phyloP scores from a whole-genome alignment of 2,797 vertebrate genomes.

The Myripristis jacobus region DNA sequence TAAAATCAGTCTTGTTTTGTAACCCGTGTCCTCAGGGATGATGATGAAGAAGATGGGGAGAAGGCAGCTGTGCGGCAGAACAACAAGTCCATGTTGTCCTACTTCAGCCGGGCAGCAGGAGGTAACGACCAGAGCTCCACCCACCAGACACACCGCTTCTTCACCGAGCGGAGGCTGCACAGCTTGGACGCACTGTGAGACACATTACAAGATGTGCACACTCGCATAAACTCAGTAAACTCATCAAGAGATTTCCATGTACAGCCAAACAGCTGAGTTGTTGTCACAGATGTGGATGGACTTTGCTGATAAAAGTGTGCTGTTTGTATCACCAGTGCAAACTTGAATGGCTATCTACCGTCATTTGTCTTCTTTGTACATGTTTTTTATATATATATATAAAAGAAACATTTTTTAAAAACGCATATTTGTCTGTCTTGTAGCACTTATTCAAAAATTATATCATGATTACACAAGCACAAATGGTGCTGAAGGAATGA shows the following conservation, averaged over 20 bases:
- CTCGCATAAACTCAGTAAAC: not conserved
- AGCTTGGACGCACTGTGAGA: slow-evolving; percentile 71
- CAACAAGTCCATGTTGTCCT: slow-evolving; percentile 82
- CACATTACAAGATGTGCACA: not conserved
- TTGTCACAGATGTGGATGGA: not conserved
- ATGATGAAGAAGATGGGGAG: slow-evolving; percentile 80
- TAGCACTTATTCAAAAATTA: slow-evolving; percentile 4
- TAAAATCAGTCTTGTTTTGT: slow-evolving; percentile 22
- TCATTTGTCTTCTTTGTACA: slow-evolving; percentile 20
- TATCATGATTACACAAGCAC: not conserved
- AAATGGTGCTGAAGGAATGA: not conserved
- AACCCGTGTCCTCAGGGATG: slow-evolving; percentile 73
- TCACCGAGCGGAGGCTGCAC: slow-evolving; percentile 73
- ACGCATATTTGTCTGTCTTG: slow-evolving; percentile 5
- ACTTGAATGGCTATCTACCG: not conserved
- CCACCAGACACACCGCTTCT: slow-evolving; percentile 72
- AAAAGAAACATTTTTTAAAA: slow-evolving; percentile 33
- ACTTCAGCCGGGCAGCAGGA: slow-evolving; percentile 73
- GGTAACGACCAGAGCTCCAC: slow-evolving; percentile 26
- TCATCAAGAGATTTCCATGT: not conserved
- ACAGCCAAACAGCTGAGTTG: not conserved
- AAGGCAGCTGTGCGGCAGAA: slow-evolving; percentile 76
- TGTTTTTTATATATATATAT: slow-evolving; percentile 39
- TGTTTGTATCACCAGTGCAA: slow-evolving; percentile 1
- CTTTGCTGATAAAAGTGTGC: not conserved